Conservation (phyloP, 2,888 invertebrate species). For the Keiferia lycopersicella region DNA sequence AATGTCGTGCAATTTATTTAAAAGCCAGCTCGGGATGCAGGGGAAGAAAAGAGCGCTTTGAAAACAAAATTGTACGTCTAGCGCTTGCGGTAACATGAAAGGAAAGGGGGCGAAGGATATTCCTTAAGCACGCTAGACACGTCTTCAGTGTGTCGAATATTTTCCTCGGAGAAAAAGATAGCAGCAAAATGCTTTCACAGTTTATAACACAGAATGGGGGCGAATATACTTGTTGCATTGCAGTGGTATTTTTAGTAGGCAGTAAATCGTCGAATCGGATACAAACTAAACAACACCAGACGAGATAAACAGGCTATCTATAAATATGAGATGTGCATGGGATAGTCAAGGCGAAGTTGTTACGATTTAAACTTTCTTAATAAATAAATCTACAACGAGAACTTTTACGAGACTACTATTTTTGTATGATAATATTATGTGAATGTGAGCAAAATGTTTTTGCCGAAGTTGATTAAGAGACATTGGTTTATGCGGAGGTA, state of each 20-base stretch:
- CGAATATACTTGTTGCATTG: slow-evolving; percentile 14
- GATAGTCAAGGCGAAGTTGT: slow-evolving; percentile 5
- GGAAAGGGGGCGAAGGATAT: slow-evolving; percentile 5
- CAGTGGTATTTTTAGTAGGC: slow-evolving; percentile 17
- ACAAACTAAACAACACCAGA: slow-evolving; percentile 7
- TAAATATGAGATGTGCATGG: slow-evolving; percentile 16
- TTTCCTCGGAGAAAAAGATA: not conserved
- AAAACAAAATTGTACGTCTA: slow-evolving; percentile 10
- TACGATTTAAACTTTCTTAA: not conserved
- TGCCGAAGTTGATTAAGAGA: not conserved
- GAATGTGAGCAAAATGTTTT: not conserved
- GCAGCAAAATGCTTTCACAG: not conserved
- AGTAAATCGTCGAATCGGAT: slow-evolving; percentile 13
- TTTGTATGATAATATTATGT: not conserved
- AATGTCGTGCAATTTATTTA: slow-evolving; percentile 18
- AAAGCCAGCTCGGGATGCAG: not conserved
- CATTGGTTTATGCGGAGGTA: too few relatives aligned
- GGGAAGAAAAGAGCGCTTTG: slow-evolving; percentile 16
- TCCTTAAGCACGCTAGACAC: slow-evolving; percentile 4
- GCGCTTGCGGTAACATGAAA: slow-evolving; percentile 8
- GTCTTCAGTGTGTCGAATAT: not conserved
- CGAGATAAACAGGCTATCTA: slow-evolving; percentile 4
- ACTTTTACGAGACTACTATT: not conserved
- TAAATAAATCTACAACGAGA: not conserved
- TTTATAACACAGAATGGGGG: not conserved